A percentile compares a stretch with the other conserved stretches of the same genome.
Conservation (phyloP, 2,113 vertebrate genomes). For the Triplophysa rosa region DNA sequence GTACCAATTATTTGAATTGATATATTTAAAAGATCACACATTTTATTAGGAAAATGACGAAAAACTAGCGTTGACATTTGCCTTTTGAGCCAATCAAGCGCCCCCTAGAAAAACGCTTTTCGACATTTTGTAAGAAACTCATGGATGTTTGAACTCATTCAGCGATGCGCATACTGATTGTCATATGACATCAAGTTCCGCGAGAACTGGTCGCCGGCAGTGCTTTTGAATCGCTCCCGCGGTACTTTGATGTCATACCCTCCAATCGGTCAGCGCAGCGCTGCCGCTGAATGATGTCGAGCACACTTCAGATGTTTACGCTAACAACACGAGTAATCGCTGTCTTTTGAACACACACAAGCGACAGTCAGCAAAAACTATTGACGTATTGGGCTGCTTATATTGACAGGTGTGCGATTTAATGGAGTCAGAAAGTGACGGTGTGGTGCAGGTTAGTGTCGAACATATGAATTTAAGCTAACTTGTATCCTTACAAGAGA, state of each 20-base stretch:
- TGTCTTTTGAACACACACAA: background rate
- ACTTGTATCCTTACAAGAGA: background rate
- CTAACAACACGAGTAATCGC: background rate
- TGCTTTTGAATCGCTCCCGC: too few relatives aligned
- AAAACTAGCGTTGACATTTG: background rate
- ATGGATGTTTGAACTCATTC: too few relatives aligned
- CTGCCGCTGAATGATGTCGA: too few relatives aligned
- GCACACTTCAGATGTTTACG: background rate
- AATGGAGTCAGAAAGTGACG: conserved; percentile 31
- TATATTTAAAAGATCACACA: background rate
- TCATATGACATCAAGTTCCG: too few relatives aligned
- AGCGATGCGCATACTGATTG: too few relatives aligned
- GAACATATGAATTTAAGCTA: background rate
- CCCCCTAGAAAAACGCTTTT: background rate
- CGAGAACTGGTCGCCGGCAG: too few relatives aligned
- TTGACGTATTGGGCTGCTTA: background rate
- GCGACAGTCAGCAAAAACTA: background rate
- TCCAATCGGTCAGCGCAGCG: too few relatives aligned
- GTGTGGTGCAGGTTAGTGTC: conserved; percentile 30
- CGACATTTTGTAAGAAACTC: background rate
- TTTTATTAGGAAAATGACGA: background rate
- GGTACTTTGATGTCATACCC: too few relatives aligned
- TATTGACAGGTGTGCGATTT: background rate
- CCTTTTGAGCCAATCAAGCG: background rate
- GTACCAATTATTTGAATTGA: background rate